Percentiles rank a stretch among this genome's conserved stretches.
Conservation (phyloP, 2,113 vertebrate genomes). For the Calyptommatus sinebrachiatus region DNA sequence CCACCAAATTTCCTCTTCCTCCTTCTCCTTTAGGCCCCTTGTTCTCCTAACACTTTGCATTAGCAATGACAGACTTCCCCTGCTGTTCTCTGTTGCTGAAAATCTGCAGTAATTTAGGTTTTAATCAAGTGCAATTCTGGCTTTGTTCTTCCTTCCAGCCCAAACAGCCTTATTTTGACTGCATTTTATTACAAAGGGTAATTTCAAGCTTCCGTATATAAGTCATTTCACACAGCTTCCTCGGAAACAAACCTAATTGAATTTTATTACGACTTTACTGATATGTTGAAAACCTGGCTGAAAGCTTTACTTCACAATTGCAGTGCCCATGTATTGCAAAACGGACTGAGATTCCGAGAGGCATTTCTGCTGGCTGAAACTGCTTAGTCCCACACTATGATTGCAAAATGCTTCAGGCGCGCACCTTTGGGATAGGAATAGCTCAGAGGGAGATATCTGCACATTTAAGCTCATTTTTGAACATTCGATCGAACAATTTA, state of each 20-base stretch:
- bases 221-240: neutral
- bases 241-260: constrained; percentile 9
- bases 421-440: neutral
- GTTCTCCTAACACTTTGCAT: neutral
- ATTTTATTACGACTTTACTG: constrained; percentile 24
- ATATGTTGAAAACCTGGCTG: constrained; percentile 33
- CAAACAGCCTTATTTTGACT: neutral
- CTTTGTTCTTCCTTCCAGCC: neutral
- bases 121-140: constrained; percentile 21
- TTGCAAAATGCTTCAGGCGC: too few relatives aligned
- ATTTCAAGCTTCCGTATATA: neutral
- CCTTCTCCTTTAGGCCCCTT: neutral
- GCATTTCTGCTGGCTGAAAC: neutral
- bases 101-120: constrained; percentile 7
- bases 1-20: neutral
- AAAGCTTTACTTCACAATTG: rapidly evolving
- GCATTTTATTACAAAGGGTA: constrained; percentile 7
- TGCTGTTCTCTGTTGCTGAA: neutral
- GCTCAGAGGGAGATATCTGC: too few relatives aligned
- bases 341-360: neutral
- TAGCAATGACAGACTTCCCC: neutral
- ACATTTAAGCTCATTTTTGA: too few relatives aligned
- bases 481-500: too few relatives aligned
- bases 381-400: neutral
- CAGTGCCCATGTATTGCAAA: neutral